Percentiles rank a stretch among this genome's conserved stretches.
Conservation (phyloP, 2,797 vertebrate genomes). For the Hirundo rustica region DNA sequence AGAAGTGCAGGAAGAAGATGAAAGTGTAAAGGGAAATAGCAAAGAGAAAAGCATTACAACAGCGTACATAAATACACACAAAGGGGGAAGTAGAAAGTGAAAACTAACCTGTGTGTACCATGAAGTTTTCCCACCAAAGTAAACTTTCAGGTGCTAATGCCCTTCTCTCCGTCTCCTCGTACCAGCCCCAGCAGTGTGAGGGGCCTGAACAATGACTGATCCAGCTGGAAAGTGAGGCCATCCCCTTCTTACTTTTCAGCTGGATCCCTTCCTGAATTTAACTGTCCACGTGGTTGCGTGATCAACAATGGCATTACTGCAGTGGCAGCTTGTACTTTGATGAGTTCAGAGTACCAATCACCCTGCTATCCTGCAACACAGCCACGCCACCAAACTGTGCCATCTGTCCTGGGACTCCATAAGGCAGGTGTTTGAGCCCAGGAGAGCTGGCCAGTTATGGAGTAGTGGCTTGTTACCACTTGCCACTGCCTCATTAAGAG, state of each 20-base stretch:
- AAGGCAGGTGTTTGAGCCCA: neutral
- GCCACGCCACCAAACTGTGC: neutral
- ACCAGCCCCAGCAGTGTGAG: neutral
- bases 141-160: neutral
- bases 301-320: neutral
- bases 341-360: neutral
- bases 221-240: neutral
- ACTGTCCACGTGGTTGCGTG: rapidly evolving
- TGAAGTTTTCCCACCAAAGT: neutral
- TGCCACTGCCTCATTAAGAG: neutral
- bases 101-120: neutral
- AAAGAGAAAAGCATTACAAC: neutral
- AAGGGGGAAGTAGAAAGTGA: neutral
- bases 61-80: neutral
- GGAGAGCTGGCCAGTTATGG: neutral
- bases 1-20: neutral
- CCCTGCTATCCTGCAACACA: neutral
- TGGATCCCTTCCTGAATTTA: neutral
- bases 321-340: neutral
- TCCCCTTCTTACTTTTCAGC: neutral
- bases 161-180: neutral
- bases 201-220: neutral
- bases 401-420: neutral
- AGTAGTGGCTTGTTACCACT: neutral
- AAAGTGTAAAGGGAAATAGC: neutral